A percentile compares a stretch with the other conserved stretches of the same genome.
phyloP scores from a whole-genome alignment of 2,113 vertebrate genomes.

The Bos taurus region DNA sequence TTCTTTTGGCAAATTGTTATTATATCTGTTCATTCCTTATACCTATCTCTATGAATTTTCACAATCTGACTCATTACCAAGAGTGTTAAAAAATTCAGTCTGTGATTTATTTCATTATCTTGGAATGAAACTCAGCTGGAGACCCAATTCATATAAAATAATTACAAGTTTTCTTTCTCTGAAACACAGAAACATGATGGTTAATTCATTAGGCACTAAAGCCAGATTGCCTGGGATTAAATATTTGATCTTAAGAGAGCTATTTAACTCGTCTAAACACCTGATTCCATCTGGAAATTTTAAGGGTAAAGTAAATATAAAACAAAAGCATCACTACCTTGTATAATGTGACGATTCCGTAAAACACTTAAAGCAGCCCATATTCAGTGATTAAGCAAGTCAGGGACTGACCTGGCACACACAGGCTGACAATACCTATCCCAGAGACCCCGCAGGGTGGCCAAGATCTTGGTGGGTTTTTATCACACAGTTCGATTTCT shows the following conservation, averaged over 20 bases:
- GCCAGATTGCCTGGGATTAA: neutral
- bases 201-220: neutral
- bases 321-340: neutral
- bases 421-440: neutral
- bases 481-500: neutral
- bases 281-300: neutral
- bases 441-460: accelerated
- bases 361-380: neutral
- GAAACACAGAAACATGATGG: neutral
- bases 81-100: neutral
- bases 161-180: neutral
- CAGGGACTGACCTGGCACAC: neutral
- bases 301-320: neutral
- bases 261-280: neutral
- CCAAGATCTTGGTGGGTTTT: accelerated
- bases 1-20: neutral
- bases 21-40: neutral
- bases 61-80: neutral
- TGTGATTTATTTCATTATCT: neutral
- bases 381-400: neutral
- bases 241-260: neutral
- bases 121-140: neutral
- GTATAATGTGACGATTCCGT: neutral
- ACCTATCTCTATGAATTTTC: neutral
- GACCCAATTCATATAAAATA: neutral